Percentiles rank a stretch among this genome's conserved stretches.
Conservation (phyloP, 2,113 vertebrate genomes). For the Potamarius usumacintae region DNA sequence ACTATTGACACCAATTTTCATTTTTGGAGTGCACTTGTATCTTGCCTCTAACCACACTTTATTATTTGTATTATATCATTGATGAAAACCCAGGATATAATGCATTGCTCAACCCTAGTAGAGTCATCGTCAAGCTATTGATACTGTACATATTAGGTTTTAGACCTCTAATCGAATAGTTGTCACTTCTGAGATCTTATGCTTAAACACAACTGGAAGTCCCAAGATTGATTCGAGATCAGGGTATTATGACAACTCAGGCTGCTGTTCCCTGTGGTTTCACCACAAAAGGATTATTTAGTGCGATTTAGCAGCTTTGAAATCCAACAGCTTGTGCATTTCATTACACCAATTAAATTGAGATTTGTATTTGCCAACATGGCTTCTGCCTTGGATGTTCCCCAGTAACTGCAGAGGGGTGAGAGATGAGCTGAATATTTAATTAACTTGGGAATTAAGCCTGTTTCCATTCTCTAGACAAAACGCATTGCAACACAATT, state of each 20-base stretch:
- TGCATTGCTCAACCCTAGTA: background rate
- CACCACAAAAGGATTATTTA: conserved; percentile 61
- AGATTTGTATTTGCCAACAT: conserved; percentile 42
- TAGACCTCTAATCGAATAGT: background rate
- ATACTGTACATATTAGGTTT: background rate
- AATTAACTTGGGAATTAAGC: conserved; percentile 20
- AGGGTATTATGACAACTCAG: conserved; percentile 6
- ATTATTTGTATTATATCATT: background rate
- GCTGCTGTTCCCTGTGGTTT: conserved; percentile 54
- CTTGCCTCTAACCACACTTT: background rate
- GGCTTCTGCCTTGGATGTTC: conserved; percentile 8
- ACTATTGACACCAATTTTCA: background rate
- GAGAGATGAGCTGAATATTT: conserved; percentile 18
- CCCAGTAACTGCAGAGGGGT: conserved; percentile 4
- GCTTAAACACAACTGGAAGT: background rate
- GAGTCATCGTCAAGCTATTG: no score
- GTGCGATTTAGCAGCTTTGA: conserved; percentile 59
- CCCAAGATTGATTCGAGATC: conserved; percentile 1
- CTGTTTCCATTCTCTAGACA: background rate
- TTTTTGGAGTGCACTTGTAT: background rate
- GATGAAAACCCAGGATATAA: background rate
- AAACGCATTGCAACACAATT: background rate
- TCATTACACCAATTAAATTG: conserved; percentile 62
- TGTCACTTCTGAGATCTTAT: background rate
- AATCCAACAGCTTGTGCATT: conserved; percentile 66